A percentile compares a stretch with the other conserved stretches of the same genome.
These are phyloP conservation scores for Hypercompe scribonia DNA, from an alignment of 2,888 invertebrate species.

Conservation along the genomic window DNA sequence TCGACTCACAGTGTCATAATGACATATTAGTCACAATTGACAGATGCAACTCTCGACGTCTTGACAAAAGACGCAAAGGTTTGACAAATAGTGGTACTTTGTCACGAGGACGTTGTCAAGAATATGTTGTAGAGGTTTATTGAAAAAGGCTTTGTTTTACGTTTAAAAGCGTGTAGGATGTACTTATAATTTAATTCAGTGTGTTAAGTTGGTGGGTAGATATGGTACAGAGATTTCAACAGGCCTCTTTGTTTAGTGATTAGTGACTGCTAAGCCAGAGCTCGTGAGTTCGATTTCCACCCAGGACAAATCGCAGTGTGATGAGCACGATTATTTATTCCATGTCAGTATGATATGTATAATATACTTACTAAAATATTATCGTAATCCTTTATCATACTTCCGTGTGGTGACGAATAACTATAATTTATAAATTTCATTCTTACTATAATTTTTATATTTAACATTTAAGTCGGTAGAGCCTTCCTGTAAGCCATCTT, in stretches of 20 bases:
- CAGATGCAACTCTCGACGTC: slow-evolving; percentile 9
- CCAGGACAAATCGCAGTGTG: not conserved
- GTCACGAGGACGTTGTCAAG: slow-evolving; percentile 17
- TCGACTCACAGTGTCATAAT: slow-evolving; percentile 8
- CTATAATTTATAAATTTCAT: no score
- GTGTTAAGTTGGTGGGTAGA: not conserved
- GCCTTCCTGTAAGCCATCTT: not conserved
- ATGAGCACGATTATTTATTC: not conserved
- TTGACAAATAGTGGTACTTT: slow-evolving; percentile 48
- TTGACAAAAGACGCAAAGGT: not conserved
- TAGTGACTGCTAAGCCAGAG: no score
- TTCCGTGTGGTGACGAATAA: no score
- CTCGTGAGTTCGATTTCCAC: not conserved
- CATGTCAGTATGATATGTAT: no score
- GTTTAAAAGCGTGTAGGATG: not conserved
- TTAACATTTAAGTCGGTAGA: not conserved
- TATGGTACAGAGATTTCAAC: not conserved
- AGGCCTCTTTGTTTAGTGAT: not conserved
- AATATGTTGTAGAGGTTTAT: slow-evolving; percentile 1
- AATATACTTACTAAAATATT: no score
- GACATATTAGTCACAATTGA: slow-evolving; percentile 19
- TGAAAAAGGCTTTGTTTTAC: not conserved
- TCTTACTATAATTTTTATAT: not conserved
- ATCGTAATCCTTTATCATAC: no score
- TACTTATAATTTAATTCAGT: not conserved